A percentile compares a stretch with the other conserved stretches of the same genome.
These are phyloP conservation scores for Apamea monoglypha DNA, from an alignment of 2,888 invertebrate genomes.

Conservation along the genomic window DNA sequence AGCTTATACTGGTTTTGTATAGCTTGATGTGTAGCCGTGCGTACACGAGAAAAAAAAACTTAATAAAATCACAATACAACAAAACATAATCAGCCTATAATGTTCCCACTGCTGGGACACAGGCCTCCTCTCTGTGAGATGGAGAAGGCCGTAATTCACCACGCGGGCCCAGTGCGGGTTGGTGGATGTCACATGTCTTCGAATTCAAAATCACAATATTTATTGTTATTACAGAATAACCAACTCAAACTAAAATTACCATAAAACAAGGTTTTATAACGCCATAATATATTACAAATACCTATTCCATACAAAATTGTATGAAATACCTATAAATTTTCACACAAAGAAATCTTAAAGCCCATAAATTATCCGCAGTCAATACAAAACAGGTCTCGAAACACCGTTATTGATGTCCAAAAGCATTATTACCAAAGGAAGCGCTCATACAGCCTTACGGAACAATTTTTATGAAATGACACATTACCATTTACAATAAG, in stretches of 20 bases:
- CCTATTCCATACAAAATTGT: constrained; percentile 30
- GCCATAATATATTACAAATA: constrained; percentile 11
- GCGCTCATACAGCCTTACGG: constrained; percentile 34
- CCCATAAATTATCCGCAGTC: constrained; percentile 56
- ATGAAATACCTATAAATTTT: constrained; percentile 42
- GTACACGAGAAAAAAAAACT: not conserved
- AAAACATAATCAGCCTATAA: no score
- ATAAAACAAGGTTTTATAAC: constrained; percentile 28
- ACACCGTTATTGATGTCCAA: constrained; percentile 61
- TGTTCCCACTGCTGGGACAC: no score
- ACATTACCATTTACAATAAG: constrained; percentile 75
- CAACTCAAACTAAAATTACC: not conserved
- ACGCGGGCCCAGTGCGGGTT: no score
- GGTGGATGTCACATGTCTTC: no score
- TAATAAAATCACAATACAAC: not conserved
- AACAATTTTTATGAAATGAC: constrained; percentile 70
- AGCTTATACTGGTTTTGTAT: no score
- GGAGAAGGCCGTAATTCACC: no score
- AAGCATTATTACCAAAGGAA: constrained; percentile 52
- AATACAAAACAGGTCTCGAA: constrained; percentile 58
- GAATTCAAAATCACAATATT: no score
- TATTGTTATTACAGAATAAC: not conserved
- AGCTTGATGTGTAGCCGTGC: no score
- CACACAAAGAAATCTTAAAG: constrained; percentile 35
- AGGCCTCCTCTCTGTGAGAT: no score